phyloP scores from a whole-genome alignment of 2,113 vertebrate species.

The Corythaixoides concolor region DNA sequence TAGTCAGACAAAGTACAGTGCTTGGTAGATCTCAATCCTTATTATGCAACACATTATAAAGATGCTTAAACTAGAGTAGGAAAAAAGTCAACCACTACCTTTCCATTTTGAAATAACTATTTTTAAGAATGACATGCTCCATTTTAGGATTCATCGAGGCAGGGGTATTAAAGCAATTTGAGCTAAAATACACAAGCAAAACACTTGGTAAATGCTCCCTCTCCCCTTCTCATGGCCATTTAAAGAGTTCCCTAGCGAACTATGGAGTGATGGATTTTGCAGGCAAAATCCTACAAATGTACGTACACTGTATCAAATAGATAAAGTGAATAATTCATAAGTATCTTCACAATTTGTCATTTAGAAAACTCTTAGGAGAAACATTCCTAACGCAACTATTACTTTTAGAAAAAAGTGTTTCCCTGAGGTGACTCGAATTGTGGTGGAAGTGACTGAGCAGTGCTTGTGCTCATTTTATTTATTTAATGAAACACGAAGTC shows the following conservation, averaged over 20 bases:
- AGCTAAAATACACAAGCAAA: not conserved
- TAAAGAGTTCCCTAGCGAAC: not conserved
- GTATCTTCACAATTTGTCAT: not conserved
- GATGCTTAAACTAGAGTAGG: not conserved
- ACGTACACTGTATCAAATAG: not conserved
- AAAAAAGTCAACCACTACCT: not conserved
- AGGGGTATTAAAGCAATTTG: not conserved
- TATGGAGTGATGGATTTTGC: not conserved
- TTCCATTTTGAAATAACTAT: not conserved
- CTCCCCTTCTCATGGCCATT: not conserved
- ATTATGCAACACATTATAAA: not conserved
- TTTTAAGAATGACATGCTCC: not conserved
- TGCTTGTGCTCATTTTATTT: not conserved
- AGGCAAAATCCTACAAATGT: not conserved
- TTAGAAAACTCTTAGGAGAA: not conserved
- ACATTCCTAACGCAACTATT: not conserved
- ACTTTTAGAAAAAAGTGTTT: not conserved
- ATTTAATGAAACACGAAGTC: not conserved
- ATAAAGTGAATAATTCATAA: not conserved
- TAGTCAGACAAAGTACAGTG: not conserved
- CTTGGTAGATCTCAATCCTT: not conserved
- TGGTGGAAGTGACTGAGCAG: not conserved
- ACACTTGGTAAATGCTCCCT: not conserved
- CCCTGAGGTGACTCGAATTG: not conserved
- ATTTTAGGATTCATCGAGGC: not conserved